These are phyloP conservation scores for Falco rusticolus DNA, from an alignment of 2,797 vertebrate genomes.

Conservation along the genomic window DNA sequence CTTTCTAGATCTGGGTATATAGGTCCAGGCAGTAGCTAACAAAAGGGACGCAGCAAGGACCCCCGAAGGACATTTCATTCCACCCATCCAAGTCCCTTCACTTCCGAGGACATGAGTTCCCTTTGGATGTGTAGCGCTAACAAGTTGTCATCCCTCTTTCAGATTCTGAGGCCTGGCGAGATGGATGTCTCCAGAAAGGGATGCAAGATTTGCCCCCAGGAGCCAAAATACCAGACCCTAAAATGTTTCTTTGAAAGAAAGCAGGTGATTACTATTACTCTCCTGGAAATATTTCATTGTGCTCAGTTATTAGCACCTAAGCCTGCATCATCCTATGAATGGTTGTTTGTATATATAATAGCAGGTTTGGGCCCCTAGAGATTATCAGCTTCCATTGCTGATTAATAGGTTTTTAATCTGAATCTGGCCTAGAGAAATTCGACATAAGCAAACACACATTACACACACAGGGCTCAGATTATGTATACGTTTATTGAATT, in stretches of 20 bases:
- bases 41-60: neutral
- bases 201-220: neutral
- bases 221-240: neutral
- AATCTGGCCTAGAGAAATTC: neutral
- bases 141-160: neutral
- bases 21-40: neutral
- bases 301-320: neutral
- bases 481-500: neutral
- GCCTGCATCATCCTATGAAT: fast-evolving
- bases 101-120: neutral
- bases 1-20: neutral
- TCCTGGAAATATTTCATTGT: neutral
- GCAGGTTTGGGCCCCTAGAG: neutral
- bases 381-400: neutral
- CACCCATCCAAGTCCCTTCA: neutral
- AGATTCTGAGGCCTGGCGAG: neutral
- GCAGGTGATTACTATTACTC: neutral
- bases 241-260: neutral
- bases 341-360: neutral
- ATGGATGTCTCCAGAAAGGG: neutral
- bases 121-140: fast-evolving
- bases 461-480: fast-evolving
- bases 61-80: neutral
- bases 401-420: neutral
- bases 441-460: neutral